Evolutionary conservation across 2,888 invertebrate species (phyloP).

Genomic region (Bursaphelenchus okinawaensis): DNA sequence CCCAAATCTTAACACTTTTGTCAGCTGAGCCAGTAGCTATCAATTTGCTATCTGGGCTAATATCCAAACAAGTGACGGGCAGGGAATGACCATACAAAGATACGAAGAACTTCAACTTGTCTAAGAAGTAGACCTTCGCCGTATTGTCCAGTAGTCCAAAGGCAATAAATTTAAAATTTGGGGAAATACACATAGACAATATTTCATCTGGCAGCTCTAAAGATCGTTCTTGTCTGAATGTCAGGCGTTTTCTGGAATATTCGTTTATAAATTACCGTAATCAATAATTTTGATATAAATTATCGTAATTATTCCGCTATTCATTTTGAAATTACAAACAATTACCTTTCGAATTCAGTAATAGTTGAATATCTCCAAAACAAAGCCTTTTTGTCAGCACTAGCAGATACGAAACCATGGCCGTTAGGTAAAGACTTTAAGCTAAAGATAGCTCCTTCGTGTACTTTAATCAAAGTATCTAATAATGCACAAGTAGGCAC

Average conservation of each 20-base stretch:
- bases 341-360: conserved; percentile 1
- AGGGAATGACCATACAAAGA: conserved; percentile 92
- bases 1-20: conserved; percentile 93
- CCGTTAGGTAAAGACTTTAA: conserved; percentile 75
- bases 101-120: conserved; percentile 88
- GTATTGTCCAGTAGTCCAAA: conserved; percentile 85
- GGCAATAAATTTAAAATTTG: conserved; percentile 68
- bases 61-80: conserved; percentile 86
- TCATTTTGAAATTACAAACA: background rate
- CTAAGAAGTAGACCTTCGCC: conserved; percentile 87
- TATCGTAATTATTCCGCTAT: no score
- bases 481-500: conserved; percentile 71
- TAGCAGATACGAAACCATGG: conserved; percentile 68
- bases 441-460: conserved; percentile 73
- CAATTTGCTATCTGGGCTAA: conserved; percentile 68
- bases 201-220: conserved; percentile 82
- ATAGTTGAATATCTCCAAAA: conserved; percentile 85
- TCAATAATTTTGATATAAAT: no score
- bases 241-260: conserved; percentile 58
- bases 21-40: conserved; percentile 92
- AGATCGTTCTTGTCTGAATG: conserved; percentile 69
- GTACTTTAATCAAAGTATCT: conserved; percentile 73
- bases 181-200: conserved; percentile 68
- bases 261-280: background rate
- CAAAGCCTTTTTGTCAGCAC: conserved; percentile 82